Evolutionary conservation across 35 echinoderm and acorn worm genomes (phyloP).

Genomic region (Diadema setosum): DNA sequence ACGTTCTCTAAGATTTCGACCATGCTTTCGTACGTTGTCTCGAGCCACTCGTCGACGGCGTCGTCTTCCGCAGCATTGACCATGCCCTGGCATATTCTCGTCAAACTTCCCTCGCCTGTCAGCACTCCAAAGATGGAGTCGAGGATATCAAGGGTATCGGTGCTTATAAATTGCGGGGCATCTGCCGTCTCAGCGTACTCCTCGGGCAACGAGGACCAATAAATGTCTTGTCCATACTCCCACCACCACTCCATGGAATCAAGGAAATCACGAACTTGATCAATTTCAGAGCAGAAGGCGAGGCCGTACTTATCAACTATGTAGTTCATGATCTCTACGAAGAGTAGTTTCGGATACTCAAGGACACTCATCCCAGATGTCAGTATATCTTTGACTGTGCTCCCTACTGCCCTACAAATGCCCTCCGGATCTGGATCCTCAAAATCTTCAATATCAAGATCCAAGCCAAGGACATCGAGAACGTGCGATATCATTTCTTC

Average conservation of each 20-base stretch:
- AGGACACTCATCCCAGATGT: conserved; percentile 4
- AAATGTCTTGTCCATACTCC: background rate
- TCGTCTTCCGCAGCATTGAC: conserved; percentile 23
- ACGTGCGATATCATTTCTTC: background rate
- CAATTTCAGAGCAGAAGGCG: background rate
- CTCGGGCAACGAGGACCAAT: background rate
- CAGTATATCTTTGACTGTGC: background rate
- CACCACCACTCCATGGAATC: background rate
- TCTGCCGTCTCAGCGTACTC: background rate
- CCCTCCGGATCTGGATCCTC: background rate
- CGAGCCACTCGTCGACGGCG: background rate
- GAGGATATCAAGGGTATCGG: background rate
- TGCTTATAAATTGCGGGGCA: background rate
- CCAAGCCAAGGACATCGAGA: background rate
- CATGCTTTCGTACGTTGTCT: background rate
- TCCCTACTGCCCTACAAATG: background rate
- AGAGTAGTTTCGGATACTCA: background rate
- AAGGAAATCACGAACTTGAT: background rate
- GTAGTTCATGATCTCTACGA: background rate
- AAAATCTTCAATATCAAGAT: background rate
- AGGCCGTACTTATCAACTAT: background rate
- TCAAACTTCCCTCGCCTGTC: conserved; percentile 36
- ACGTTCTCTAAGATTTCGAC: conserved; percentile 20
- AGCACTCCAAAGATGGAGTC: conserved; percentile 44
- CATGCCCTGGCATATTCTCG: conserved; percentile 32